These are phyloP conservation scores for Cavia aperea DNA, from an alignment of 2,113 vertebrate species.

Conservation along the genomic window DNA sequence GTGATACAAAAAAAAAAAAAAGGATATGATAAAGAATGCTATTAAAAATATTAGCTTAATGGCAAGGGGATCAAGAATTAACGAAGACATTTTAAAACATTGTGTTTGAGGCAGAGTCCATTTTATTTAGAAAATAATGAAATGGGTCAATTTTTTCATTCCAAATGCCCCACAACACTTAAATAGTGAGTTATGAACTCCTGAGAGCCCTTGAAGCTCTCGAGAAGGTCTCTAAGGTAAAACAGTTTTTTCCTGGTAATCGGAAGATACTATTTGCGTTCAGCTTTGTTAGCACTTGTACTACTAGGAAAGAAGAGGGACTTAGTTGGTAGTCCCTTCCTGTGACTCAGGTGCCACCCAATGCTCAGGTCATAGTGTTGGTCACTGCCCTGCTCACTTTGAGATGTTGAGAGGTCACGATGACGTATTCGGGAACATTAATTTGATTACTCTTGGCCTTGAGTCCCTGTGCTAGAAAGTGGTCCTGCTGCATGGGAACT, in stretches of 20 bases:
- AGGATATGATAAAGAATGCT: background rate
- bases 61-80: background rate
- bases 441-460: background rate
- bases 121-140: slow-evolving; percentile 25
- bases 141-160: background rate
- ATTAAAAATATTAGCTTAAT: background rate
- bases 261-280: background rate
- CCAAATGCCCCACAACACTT: background rate
- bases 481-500: background rate
- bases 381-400: rapidly evolving
- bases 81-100: slow-evolving; percentile 32
- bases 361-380: background rate
- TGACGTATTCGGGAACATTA: background rate
- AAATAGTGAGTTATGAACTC: background rate
- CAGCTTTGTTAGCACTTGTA: background rate
- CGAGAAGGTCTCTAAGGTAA: background rate
- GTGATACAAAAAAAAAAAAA: no score
- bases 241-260: background rate
- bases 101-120: background rate
- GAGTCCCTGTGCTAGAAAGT: background rate
- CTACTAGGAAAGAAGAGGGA: background rate
- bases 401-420: background rate
- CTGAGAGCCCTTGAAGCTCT: background rate
- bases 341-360: rapidly evolving
- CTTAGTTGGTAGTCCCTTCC: rapidly evolving